These are phyloP conservation scores for Hypotaenidia okinawae DNA, from an alignment of 2,797 vertebrate species.

Conservation along the genomic window DNA sequence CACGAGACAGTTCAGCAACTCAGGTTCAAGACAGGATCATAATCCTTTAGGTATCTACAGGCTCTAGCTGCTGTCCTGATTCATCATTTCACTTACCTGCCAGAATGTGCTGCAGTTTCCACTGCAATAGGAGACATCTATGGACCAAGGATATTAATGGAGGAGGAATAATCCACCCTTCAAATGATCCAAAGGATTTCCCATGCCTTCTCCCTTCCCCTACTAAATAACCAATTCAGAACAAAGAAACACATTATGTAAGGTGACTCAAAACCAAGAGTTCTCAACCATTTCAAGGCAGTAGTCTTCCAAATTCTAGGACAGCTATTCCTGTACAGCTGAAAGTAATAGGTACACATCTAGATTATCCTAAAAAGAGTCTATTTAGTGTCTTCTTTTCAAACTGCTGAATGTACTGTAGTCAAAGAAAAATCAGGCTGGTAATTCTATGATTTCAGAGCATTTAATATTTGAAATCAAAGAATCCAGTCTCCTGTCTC, in stretches of 20 bases:
- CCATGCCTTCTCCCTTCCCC: constrained; percentile 82
- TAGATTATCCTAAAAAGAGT: not conserved
- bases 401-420: not conserved
- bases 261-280: not conserved
- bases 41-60: not conserved
- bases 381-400: not conserved
- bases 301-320: not conserved
- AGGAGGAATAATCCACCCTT: constrained; percentile 80
- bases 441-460: not conserved
- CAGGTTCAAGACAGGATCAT: not conserved
- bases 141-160: constrained; percentile 85
- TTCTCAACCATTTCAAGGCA: not conserved
- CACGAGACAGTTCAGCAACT: not conserved
- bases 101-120: constrained; percentile 75
- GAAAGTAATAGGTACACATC: not conserved
- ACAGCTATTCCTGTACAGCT: not conserved
- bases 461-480: not conserved
- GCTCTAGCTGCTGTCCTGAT: not conserved
- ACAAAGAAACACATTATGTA: not conserved
- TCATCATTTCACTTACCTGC: constrained; percentile 68
- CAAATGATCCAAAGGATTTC: constrained; percentile 79
- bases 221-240: constrained; percentile 44
- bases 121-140: constrained; percentile 75
- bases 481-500: not conserved
- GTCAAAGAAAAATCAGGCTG: not conserved